Conservation (phyloP, 2,797 vertebrate genomes). For the Lagodon rhomboides region DNA sequence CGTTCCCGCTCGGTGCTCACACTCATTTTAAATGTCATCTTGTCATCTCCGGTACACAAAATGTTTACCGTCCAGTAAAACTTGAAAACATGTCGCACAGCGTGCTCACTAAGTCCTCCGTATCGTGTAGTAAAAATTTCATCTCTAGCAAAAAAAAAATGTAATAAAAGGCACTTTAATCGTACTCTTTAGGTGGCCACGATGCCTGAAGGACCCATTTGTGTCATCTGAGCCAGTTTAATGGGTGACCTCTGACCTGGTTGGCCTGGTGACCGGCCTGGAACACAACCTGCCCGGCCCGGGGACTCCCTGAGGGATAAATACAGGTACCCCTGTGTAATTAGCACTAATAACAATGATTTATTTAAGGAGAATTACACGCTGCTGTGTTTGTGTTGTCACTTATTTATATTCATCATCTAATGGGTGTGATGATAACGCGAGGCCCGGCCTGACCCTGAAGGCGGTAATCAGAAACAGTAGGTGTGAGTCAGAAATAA, state of each 20-base stretch:
- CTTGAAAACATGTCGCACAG: too few species aligned
- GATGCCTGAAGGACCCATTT: constrained; percentile 72
- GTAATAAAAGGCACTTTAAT: constrained; percentile 27
- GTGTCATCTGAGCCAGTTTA: constrained; percentile 77
- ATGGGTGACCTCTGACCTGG: constrained; percentile 78
- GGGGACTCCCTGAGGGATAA: constrained; percentile 61
- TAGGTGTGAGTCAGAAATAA: constrained; percentile 20
- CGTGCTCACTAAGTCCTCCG: neutral
- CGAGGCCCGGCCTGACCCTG: constrained; percentile 9
- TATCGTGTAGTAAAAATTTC: constrained; percentile 29
- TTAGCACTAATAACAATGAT: constrained; percentile 72
- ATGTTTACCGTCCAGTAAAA: neutral
- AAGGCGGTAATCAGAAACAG: constrained; percentile 25
- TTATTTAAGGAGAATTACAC: constrained; percentile 63
- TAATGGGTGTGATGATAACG: constrained; percentile 31
- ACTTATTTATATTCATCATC: constrained; percentile 31
- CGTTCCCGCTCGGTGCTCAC: neutral
- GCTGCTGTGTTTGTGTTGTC: constrained; percentile 49
- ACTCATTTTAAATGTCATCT: neutral
- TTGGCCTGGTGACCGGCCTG: constrained; percentile 73
- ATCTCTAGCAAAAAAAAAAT: constrained; percentile 43
- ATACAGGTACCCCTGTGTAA: constrained; percentile 59
- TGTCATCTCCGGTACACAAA: neutral
- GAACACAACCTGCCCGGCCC: constrained; percentile 63
- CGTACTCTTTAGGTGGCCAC: constrained; percentile 45